phyloP scores from a whole-genome alignment of 2,113 vertebrate genomes.

The Spea multiplicata region DNA sequence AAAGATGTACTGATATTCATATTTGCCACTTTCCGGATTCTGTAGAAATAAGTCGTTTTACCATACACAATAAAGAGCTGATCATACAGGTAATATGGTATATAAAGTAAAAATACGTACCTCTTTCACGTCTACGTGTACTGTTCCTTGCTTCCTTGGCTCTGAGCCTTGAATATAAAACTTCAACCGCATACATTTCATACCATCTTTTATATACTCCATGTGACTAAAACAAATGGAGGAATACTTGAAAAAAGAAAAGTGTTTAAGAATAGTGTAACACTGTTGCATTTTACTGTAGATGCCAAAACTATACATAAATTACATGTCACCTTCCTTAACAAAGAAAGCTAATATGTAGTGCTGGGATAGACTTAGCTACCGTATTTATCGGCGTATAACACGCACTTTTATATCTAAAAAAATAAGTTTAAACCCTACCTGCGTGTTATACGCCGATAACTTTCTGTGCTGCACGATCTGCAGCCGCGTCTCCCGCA shows the following conservation, averaged over 20 bases:
- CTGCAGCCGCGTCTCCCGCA: too few relatives aligned
- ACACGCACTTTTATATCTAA: too few relatives aligned
- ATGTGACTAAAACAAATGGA: conserved; percentile 68
- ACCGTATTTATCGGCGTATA: too few relatives aligned
- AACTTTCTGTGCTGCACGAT: too few relatives aligned
- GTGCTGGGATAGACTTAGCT: too few relatives aligned
- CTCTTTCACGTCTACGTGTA: conserved; percentile 88
- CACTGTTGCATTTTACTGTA: not conserved
- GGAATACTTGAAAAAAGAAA: not conserved
- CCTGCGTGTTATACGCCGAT: too few relatives aligned
- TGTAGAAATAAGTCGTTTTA: conserved; percentile 55
- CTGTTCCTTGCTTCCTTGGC: conserved; percentile 81
- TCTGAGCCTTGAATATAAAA: conserved; percentile 96
- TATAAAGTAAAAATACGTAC: conserved; percentile 56
- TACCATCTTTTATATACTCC: conserved; percentile 81
- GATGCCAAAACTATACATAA: too few relatives aligned
- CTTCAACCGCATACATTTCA: conserved; percentile 82
- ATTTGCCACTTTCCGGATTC: conserved; percentile 80
- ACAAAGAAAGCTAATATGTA: too few relatives aligned
- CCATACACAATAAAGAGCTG: not conserved
- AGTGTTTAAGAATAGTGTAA: not conserved
- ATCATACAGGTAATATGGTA: not conserved
- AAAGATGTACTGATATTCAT: conserved; percentile 86
- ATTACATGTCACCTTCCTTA: too few relatives aligned
- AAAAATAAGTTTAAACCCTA: too few relatives aligned